Percentiles rank a stretch among this genome's conserved stretches.
Evolutionary conservation across 2,113 vertebrate species (phyloP).

Genomic region (Dicerorhinus sumatrensis): DNA sequence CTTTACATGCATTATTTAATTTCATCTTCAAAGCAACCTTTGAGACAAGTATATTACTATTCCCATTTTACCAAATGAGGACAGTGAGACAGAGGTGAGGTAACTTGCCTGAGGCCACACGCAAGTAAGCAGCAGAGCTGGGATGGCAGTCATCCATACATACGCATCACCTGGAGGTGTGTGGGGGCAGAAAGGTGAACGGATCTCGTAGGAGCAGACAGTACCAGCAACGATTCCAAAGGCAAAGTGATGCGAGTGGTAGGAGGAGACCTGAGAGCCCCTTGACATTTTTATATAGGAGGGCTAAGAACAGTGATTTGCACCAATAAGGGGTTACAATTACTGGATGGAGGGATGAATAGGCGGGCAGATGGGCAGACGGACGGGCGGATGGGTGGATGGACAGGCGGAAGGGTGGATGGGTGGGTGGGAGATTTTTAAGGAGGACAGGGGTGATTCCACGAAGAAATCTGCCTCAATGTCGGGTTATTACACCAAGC

Average conservation of each 20-base stretch:
- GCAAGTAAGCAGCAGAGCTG: not conserved
- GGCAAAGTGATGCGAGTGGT: not conserved
- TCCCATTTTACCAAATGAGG: not conserved
- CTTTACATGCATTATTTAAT: not conserved
- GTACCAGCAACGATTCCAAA: not conserved
- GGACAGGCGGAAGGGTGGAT: too few species aligned
- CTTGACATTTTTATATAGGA: not conserved
- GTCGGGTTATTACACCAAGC: not conserved
- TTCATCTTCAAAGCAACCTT: not conserved
- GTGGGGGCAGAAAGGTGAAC: not conserved
- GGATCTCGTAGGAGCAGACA: not conserved
- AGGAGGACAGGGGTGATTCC: not conserved
- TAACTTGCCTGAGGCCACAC: not conserved
- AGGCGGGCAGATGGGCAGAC: too few species aligned
- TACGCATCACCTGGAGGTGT: not conserved
- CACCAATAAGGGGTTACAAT: not conserved
- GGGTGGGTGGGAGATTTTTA: not conserved
- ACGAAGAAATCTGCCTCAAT: not conserved
- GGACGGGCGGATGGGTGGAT: too few species aligned
- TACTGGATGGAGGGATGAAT: not conserved
- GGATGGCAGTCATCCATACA: too few species aligned
- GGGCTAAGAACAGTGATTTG: not conserved
- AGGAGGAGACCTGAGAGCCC: not conserved
- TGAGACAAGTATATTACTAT: not conserved
- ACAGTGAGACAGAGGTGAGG: not conserved